A percentile compares a stretch with the other conserved stretches of the same genome.
These are phyloP conservation scores for Campylomormyrus tamandua DNA, from an alignment of 2,113 vertebrate species.

Conservation along the genomic window DNA sequence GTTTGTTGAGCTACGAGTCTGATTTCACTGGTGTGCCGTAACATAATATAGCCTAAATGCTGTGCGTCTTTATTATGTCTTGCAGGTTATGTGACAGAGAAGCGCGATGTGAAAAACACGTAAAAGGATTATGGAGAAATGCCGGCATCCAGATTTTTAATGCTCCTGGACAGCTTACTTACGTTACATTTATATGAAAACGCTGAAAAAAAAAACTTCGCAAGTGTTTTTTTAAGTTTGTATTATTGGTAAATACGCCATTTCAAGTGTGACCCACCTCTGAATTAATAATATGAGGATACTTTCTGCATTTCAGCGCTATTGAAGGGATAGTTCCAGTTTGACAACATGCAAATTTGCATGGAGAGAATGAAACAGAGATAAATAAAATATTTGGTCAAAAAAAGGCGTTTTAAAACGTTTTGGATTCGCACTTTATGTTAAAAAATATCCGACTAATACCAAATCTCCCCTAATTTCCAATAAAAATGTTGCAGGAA, in stretches of 20 bases:
- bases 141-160: background rate
- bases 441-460: background rate
- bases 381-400: background rate
- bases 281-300: background rate
- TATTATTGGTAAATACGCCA: background rate
- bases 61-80: background rate
- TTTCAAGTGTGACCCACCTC: background rate
- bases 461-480: background rate
- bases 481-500: background rate
- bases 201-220: background rate
- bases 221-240: background rate
- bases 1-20: background rate
- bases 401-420: background rate
- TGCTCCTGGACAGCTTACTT: background rate
- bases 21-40: background rate
- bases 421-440: background rate
- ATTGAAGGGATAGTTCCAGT: constrained; percentile 9
- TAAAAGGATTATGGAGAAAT: background rate
- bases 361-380: background rate
- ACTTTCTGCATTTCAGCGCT: constrained; percentile 12
- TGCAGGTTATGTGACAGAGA: background rate
- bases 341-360: background rate
- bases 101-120: background rate
- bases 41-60: background rate
- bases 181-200: background rate